Conservation (phyloP, 1,140 invertebrate species). For the Lepidurus couesii region DNA sequence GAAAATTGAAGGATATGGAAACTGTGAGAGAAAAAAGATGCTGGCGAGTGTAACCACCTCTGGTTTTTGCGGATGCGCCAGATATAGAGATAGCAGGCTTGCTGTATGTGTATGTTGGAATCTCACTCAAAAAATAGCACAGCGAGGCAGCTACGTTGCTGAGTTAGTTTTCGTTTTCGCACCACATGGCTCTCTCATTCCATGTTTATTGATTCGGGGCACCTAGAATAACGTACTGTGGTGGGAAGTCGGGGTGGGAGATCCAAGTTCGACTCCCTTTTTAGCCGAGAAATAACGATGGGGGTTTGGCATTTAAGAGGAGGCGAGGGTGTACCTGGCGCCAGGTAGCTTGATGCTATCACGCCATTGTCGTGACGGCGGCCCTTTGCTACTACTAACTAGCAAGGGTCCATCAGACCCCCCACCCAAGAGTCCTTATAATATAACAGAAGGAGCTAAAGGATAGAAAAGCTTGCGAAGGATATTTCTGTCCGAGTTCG, state of each 20-base stretch:
- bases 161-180: not conserved
- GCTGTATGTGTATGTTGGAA: not conserved
- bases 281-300: not conserved
- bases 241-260: not conserved
- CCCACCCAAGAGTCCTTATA: not conserved
- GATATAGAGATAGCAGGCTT: not conserved
- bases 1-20: too few species aligned
- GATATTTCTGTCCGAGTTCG: not conserved
- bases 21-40: too few species aligned
- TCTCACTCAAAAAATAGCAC: not conserved
- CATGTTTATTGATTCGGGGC: slow-evolving; percentile 6
- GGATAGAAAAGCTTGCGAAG: not conserved
- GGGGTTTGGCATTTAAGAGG: not conserved
- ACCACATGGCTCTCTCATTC: not conserved
- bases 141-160: not conserved
- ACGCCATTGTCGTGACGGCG: slow-evolving; percentile 8
- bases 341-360: slow-evolving; percentile 8
- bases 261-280: not conserved
- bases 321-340: slow-evolving; percentile 20
- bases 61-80: not conserved
- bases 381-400: slow-evolving; percentile 9
- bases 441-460: not conserved
- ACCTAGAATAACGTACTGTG: not conserved
- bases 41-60: too few species aligned
- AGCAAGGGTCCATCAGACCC: slow-evolving; percentile 11